A percentile compares a stretch with the other conserved stretches of the same genome.
Evolutionary conservation across 2,113 vertebrate species (phyloP).

Genomic region (Pluvialis apricaria): DNA sequence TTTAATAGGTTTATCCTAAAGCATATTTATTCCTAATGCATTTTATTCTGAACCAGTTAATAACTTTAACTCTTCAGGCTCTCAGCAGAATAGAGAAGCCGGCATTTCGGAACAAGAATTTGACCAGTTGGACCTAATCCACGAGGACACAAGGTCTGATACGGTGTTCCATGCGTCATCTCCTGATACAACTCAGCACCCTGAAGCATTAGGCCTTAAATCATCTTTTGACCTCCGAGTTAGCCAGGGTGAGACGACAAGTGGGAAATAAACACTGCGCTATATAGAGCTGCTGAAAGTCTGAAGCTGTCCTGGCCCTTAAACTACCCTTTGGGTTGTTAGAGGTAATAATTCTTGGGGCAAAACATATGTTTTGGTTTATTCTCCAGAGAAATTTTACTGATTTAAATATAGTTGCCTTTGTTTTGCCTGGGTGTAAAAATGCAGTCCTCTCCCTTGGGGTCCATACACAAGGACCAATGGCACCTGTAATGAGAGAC

Average conservation of each 20-base stretch:
- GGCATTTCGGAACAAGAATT: neutral
- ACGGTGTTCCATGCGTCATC: neutral
- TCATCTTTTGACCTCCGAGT: neutral
- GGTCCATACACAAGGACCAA: neutral
- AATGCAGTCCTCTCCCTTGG: neutral
- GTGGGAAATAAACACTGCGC: neutral
- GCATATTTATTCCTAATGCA: slow-evolving; percentile 51
- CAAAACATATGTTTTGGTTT: neutral
- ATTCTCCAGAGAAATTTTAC: neutral
- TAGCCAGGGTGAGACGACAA: neutral
- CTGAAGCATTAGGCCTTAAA: neutral
- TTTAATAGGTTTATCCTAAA: slow-evolving; percentile 65
- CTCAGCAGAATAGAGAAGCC: neutral
- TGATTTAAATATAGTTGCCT: neutral
- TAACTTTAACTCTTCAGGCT: slow-evolving; percentile 37
- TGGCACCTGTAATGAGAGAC: neutral
- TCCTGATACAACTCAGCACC: neutral
- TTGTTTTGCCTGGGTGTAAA: neutral
- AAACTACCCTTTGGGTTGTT: neutral
- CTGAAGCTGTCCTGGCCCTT: neutral
- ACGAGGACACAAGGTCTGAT: neutral
- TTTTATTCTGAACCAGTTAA: slow-evolving; percentile 48
- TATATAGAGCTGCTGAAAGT: neutral
- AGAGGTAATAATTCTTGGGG: neutral
- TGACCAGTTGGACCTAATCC: neutral